phyloP scores from a whole-genome alignment of 2,888 invertebrate genomes.

The Orchestes rusci region DNA sequence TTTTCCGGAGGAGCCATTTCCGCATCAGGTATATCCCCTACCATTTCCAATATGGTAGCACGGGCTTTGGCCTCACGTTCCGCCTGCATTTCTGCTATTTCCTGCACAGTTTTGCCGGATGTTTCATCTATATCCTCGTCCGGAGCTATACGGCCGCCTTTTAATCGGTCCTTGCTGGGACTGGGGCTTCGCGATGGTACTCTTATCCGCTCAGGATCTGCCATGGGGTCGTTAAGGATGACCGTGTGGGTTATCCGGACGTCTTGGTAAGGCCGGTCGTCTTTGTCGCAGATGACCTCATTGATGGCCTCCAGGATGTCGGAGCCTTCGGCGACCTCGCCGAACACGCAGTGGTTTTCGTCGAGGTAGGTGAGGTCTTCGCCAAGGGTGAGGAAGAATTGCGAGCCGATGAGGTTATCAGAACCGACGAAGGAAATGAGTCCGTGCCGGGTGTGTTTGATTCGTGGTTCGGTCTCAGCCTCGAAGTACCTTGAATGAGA shows the following conservation, averaged over 20 bases:
- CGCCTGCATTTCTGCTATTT: constrained; percentile 80
- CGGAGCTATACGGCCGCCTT: constrained; percentile 80
- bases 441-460: constrained; percentile 82
- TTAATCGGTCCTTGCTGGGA: constrained; percentile 71
- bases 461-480: constrained; percentile 82
- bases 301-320: constrained; percentile 85
- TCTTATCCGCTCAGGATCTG: constrained; percentile 72
- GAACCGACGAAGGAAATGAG: constrained; percentile 92
- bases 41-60: constrained; percentile 96
- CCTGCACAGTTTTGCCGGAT: constrained; percentile 53
- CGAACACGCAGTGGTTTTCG: constrained; percentile 89
- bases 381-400: constrained; percentile 88
- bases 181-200: constrained; percentile 85
- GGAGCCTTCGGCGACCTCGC: constrained; percentile 87
- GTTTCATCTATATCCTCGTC: constrained; percentile 91
- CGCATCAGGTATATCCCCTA: constrained; percentile 95
- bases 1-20: constrained; percentile 98
- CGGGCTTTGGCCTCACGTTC: constrained; percentile 92
- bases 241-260: constrained; percentile 96
- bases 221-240: constrained; percentile 91
- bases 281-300: constrained; percentile 86
- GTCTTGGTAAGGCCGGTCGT: constrained; percentile 87
- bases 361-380: constrained; percentile 81
- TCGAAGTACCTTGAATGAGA: constrained; percentile 68
- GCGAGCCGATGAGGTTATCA: constrained; percentile 82